These are phyloP conservation scores for Morelia viridis DNA, from an alignment of 2,797 vertebrate species.

Conservation along the genomic window DNA sequence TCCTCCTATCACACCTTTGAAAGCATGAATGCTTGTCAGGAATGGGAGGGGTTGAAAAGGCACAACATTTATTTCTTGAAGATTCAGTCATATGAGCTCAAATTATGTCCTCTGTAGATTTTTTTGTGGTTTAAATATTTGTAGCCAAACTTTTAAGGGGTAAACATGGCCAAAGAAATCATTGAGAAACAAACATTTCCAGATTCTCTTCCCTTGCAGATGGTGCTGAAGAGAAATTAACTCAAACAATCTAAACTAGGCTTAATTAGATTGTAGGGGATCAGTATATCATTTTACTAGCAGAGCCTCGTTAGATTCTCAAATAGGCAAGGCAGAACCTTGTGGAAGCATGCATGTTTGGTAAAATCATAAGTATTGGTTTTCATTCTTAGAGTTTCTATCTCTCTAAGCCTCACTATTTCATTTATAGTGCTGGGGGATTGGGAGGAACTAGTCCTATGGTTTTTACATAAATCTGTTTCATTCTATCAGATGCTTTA, in stretches of 20 bases:
- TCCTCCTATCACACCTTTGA: background rate
- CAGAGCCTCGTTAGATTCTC: background rate
- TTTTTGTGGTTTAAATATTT: conserved; percentile 17
- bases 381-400: background rate
- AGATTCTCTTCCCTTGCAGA: background rate
- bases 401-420: background rate
- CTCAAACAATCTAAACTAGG: background rate
- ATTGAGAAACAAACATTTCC: conserved; percentile 10
- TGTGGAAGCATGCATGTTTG: background rate
- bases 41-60: background rate
- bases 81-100: background rate
- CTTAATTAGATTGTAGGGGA: conserved; percentile 13
- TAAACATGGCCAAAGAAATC: conserved; percentile 12
- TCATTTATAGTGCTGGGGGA: background rate
- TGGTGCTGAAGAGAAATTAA: conserved; percentile 19
- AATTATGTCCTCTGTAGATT: background rate
- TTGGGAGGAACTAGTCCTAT: background rate
- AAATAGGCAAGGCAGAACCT: conserved; percentile 1
- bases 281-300: conserved; percentile 4
- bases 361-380: background rate
- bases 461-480: background rate
- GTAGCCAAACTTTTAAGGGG: background rate
- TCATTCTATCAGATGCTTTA: no score
- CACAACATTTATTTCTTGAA: background rate
- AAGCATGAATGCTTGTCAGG: background rate